Evolutionary conservation across 2,797 vertebrate genomes (phyloP), one percentile per base, ranked within the genome.

Genomic region (Enteromius unitaeniatus): DNA sequence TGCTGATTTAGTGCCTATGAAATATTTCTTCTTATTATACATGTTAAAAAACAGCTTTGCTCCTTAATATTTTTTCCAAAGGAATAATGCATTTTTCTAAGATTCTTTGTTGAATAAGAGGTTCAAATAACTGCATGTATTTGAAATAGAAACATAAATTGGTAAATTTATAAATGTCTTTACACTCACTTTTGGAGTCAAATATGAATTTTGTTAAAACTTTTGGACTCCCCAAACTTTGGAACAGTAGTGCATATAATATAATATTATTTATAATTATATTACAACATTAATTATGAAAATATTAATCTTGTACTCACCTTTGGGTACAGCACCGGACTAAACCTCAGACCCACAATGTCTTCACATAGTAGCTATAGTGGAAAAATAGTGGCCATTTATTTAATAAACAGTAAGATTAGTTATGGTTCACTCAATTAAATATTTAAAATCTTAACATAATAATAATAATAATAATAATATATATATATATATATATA

Each of bases 281-380:
- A 26, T 40, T 6, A 60, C 7, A 42, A 40, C 9, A 76, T 42
- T 26, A 42, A 28, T 58, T 4, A 64, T 47, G 31, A 14, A 55
- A 79, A 47, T 0, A 49, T n/a, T 4, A 14, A 67, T 67, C 17
- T 78, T 67, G 42, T 31, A 82, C 89, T 90, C 91, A 98, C 97
- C 96, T 97, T 98, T 6, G 97, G 97, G 85, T 97, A 98, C 81
- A 99, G 93, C 84, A 98, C 95, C 0, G 97, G 97, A 84, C 95
- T 96, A 92, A 98, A 98, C 2, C 95, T 93, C 45, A 97, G 95
- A 79, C 95, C 93, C 0, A 94, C 95, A 51, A 97, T 90, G 0
- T 99, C 97, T 68, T 97, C 96, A 9, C 96, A 97, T 75, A 97
- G 95, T 88, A 97, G 92, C 97, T 98, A 87, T 19, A 82, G 81